phyloP scores from a whole-genome alignment of 2,888 invertebrate species.

The Rotaria macrura region DNA sequence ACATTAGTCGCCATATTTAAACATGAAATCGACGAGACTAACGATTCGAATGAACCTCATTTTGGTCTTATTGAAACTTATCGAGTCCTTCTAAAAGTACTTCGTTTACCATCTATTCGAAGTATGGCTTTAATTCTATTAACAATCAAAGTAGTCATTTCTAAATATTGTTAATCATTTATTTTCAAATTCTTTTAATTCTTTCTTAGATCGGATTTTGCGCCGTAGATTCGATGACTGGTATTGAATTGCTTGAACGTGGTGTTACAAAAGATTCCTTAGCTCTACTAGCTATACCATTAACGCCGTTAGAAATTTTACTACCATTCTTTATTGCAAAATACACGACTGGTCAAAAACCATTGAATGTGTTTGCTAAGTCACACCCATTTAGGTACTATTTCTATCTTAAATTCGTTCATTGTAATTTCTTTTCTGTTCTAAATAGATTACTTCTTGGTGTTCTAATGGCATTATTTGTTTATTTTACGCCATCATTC shows the following conservation, averaged over 20 bases:
- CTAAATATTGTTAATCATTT: too few relatives aligned
- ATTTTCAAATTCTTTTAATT: not conserved
- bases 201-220: slow-evolving; percentile 70
- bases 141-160: slow-evolving; percentile 53
- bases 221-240: slow-evolving; percentile 85
- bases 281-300: slow-evolving; percentile 80
- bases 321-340: slow-evolving; percentile 72
- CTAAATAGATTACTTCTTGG: slow-evolving; percentile 67
- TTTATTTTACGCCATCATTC: slow-evolving; percentile 66
- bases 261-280: slow-evolving; percentile 89
- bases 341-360: slow-evolving; percentile 75
- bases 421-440: not conserved
- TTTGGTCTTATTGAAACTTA: slow-evolving; percentile 58
- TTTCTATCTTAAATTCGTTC: too few relatives aligned
- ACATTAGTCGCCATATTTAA: slow-evolving; percentile 79
- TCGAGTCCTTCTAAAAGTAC: slow-evolving; percentile 67
- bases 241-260: slow-evolving; percentile 82
- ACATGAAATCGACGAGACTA: slow-evolving; percentile 58
- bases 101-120: slow-evolving; percentile 70
- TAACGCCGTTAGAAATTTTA: slow-evolving; percentile 84
- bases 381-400: slow-evolving; percentile 68
- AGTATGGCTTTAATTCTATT: slow-evolving; percentile 68
- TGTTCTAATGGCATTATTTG: slow-evolving; percentile 68
- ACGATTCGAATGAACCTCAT: slow-evolving; percentile 41
- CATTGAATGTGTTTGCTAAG: slow-evolving; percentile 73